Evolutionary conservation across 1,140 invertebrate species (phyloP).

Genomic region (Heliconius melpomene): DNA sequence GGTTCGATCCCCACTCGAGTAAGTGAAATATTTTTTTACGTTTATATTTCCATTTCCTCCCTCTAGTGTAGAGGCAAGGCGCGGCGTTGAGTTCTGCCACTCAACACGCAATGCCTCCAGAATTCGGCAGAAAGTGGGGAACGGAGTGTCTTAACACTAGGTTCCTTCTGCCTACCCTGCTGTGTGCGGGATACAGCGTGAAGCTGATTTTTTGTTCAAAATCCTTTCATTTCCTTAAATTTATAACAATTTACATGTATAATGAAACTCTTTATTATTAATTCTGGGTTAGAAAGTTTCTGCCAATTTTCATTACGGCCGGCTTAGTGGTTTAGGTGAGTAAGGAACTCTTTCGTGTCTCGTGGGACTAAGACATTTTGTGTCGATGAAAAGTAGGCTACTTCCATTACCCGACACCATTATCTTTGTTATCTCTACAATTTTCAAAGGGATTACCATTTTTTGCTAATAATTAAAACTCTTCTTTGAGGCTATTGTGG

Average conservation of each 20-base stretch:
- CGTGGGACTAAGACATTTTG: neutral
- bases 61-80: too few relatives aligned
- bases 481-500: neutral
- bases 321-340: conserved; percentile 10
- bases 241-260: neutral
- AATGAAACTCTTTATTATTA: conserved; percentile 11
- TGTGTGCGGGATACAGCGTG: too few relatives aligned
- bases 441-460: neutral
- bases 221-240: neutral
- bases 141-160: too few relatives aligned
- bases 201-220: neutral
- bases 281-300: conserved; percentile 3
- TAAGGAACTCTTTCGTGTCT: conserved; percentile 8
- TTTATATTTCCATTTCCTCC: too few relatives aligned
- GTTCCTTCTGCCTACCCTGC: too few relatives aligned
- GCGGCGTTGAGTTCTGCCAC: too few relatives aligned
- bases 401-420: neutral
- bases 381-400: neutral
- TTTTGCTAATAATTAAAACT: neutral
- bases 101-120: too few relatives aligned
- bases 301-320: conserved; percentile 7
- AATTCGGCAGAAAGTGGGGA: too few relatives aligned
- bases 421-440: neutral
- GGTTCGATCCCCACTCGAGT: too few relatives aligned
- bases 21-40: too few relatives aligned